These are phyloP conservation scores for Brachyalestes nurse DNA, from an alignment of 2,797 vertebrate species.

Conservation along the genomic window DNA sequence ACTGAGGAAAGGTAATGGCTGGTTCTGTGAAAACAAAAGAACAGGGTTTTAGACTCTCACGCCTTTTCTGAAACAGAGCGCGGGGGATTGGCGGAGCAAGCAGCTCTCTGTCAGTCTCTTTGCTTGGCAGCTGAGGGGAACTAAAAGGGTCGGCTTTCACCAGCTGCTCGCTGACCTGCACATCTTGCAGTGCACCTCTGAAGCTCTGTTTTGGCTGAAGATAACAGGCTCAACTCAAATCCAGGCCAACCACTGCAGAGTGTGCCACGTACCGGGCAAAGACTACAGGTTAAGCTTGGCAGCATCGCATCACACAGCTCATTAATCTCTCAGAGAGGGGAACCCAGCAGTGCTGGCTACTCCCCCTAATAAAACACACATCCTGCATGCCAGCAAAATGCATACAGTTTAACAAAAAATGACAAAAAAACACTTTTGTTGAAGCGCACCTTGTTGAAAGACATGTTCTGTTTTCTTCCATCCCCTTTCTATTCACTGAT, in stretches of 20 bases:
- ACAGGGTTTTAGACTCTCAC: slow-evolving; percentile 4
- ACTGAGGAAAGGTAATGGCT: slow-evolving; percentile 15
- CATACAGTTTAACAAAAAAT: slow-evolving; percentile 40
- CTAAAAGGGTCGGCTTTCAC: slow-evolving; percentile 48
- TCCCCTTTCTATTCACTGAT: slow-evolving; percentile 11
- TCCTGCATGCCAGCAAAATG: slow-evolving; percentile 53
- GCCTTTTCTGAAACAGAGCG: neutral
- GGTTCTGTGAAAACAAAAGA: slow-evolving; percentile 35
- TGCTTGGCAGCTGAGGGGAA: slow-evolving; percentile 56
- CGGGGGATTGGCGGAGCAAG: neutral
- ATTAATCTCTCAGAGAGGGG: slow-evolving; percentile 51
- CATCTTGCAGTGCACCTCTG: slow-evolving; percentile 43
- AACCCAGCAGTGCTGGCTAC: slow-evolving; percentile 38
- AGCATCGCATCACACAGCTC: slow-evolving; percentile 33
- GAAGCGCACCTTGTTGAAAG: slow-evolving; percentile 19
- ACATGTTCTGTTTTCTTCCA: neutral
- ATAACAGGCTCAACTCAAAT: slow-evolving; percentile 36
- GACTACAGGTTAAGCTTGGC: slow-evolving; percentile 52
- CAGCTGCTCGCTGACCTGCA: slow-evolving; percentile 73
- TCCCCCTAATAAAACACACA: slow-evolving; percentile 50
- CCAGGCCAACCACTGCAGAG: slow-evolving; percentile 15
- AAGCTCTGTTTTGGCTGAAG: slow-evolving; percentile 43
- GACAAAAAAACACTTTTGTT: neutral
- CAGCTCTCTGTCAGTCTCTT: slow-evolving; percentile 47
- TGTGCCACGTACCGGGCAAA: slow-evolving; percentile 30